Conservation (phyloP, 2,113 vertebrate species). For the Xyliphius kryptos region DNA sequence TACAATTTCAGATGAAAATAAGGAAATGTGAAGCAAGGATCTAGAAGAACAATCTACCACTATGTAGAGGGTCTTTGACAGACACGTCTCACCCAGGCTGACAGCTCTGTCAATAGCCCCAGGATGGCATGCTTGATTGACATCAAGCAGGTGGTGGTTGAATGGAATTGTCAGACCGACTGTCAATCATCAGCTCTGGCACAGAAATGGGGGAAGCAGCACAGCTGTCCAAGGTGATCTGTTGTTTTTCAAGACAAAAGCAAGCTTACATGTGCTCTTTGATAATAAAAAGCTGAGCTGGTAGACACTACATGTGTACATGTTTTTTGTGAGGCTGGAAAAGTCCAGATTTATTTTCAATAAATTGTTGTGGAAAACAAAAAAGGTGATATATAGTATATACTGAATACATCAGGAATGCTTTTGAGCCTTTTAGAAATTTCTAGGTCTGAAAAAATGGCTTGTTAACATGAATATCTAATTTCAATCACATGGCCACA, state of each 20-base stretch:
- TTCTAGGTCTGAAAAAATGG: too few relatives aligned
- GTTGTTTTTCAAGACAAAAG: conserved; percentile 55
- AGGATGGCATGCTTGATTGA: conserved; percentile 74
- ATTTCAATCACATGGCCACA: too few relatives aligned
- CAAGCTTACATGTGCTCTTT: conserved; percentile 27
- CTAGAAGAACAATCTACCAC: conserved; percentile 17
- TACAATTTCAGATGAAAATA: too few relatives aligned
- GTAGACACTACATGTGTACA: conserved; percentile 9
- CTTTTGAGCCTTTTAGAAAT: too few relatives aligned
- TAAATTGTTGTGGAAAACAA: too few relatives aligned
- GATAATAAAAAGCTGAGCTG: conserved; percentile 4
- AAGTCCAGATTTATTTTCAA: not conserved
- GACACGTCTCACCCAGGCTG: conserved; percentile 68
- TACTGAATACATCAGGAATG: too few relatives aligned
- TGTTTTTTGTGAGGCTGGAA: conserved; percentile 5
- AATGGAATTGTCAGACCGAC: conserved; percentile 72
- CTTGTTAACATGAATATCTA: too few relatives aligned
- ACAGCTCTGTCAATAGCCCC: conserved; percentile 77
- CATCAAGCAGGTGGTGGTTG: conserved; percentile 82
- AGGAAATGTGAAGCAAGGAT: too few relatives aligned
- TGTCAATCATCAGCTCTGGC: conserved; percentile 63
- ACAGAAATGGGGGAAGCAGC: conserved; percentile 59
- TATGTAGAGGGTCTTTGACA: conserved; percentile 62
- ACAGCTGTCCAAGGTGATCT: conserved; percentile 72
- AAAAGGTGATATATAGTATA: too few relatives aligned